These are phyloP conservation scores for Polylopha cassiicola DNA, from an alignment of 2,888 invertebrate genomes.

Conservation along the genomic window DNA sequence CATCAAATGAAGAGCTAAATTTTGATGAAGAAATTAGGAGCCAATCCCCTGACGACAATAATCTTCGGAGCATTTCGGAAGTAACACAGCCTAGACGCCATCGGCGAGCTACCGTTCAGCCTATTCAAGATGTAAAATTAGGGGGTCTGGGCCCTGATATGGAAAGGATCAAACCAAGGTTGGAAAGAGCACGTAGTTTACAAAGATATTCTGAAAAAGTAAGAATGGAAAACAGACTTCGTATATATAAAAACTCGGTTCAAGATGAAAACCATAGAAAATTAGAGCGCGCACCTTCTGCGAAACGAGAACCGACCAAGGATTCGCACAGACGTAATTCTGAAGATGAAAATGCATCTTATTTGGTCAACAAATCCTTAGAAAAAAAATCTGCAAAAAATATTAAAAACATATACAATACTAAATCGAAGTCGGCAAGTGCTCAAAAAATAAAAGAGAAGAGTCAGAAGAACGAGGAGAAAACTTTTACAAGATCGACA, in stretches of 20 bases:
- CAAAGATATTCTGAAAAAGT: conserved; percentile 71
- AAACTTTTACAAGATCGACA: conserved; percentile 20
- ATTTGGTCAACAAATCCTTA: conserved; percentile 51
- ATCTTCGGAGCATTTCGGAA: conserved; percentile 61
- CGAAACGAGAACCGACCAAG: conserved; percentile 30
- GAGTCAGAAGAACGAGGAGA: conserved; percentile 19
- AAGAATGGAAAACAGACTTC: conserved; percentile 64
- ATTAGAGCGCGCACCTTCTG: conserved; percentile 31
- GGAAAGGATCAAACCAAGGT: conserved; percentile 60
- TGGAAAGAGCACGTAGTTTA: conserved; percentile 66
- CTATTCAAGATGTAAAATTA: conserved; percentile 48
- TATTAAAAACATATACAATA: conserved; percentile 32
- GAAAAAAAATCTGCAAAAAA: conserved; percentile 36
- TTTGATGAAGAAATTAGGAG: conserved; percentile 34
- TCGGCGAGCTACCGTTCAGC: conserved; percentile 44
- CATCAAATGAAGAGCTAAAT: conserved; percentile 43
- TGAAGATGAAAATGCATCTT: conserved; percentile 39
- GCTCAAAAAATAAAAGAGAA: conserved; percentile 30
- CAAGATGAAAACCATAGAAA: conserved; percentile 46
- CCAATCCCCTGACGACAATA: conserved; percentile 39
- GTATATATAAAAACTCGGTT: conserved; percentile 58
- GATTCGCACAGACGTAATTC: conserved; percentile 26
- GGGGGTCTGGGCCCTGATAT: conserved; percentile 67
- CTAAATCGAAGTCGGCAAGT: conserved; percentile 47
- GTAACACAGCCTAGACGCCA: conserved; percentile 44